A percentile compares a stretch with the other conserved stretches of the same genome.
These are phyloP conservation scores for Chelonoidis abingdonii DNA, from an alignment of 2,113 vertebrate genomes.

Conservation along the genomic window DNA sequence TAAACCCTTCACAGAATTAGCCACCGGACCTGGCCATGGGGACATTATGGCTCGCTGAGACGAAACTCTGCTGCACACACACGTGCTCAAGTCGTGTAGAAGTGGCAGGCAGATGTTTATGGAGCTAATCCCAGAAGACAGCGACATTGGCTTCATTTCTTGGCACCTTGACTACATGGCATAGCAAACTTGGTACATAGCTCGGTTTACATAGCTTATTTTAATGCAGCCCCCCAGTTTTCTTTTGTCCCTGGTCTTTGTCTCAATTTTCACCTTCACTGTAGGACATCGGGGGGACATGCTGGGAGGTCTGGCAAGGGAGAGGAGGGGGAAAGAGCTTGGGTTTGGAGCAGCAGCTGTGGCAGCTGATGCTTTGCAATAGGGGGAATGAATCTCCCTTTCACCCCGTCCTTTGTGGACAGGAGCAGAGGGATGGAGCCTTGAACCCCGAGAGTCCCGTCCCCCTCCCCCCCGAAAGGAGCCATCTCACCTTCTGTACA, in stretches of 20 bases:
- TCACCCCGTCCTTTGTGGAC: neutral
- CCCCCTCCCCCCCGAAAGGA: neutral
- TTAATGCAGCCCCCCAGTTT: neutral
- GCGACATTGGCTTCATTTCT: neutral
- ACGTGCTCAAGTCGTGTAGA: neutral
- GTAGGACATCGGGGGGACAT: neutral
- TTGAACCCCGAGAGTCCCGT: neutral
- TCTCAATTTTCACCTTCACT: neutral
- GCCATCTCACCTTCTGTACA: neutral
- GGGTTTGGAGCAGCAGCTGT: neutral
- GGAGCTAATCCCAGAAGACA: too few relatives aligned
- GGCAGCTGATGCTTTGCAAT: accelerated
- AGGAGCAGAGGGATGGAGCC: neutral
- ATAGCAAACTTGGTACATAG: neutral
- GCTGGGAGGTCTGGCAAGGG: neutral
- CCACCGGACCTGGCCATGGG: neutral
- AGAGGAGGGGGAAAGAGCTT: neutral
- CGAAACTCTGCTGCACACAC: neutral
- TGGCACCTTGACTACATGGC: neutral
- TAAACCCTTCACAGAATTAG: neutral
- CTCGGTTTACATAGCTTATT: neutral
- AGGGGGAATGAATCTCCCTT: too few relatives aligned
- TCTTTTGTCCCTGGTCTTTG: neutral
- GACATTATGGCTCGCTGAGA: accelerated
- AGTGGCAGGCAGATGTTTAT: neutral